Evolutionary conservation across 1,140 invertebrate species (phyloP), one percentile per base, ranked within the genome.

Genomic region (Trichonephila clavata): DNA sequence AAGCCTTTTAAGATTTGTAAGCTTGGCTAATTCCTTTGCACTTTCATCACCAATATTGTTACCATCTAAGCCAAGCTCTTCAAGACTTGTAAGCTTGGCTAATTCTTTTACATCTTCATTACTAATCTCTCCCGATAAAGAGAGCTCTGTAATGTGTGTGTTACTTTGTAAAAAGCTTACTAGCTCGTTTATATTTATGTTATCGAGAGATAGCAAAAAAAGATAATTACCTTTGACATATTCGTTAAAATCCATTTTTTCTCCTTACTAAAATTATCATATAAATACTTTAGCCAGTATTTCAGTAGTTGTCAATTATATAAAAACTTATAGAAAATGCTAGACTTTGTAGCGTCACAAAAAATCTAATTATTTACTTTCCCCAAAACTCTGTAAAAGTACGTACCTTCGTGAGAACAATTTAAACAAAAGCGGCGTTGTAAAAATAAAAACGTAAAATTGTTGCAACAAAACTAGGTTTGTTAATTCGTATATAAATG

Each of bases 341-440:
- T 65, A 65, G n/a, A 24, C 63, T 24, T 4, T 21, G 18, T 84
- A 84, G 81, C 86, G 6, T 18, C 86, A 27, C 24, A 87, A 87
- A 87, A 68, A 59, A 4, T 87, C 16, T 50, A 63, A 7, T 87
- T 63, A 57, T 87, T 87, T 57, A 39, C 86, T 87, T 39, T 39
- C 16, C 32, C n/a, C 5, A 39, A 87, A 7, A 87, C 14, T 5
- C 2, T 5, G 65, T 7, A 87, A 87, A 87, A 87, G 43, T 87
- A 87, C 86, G 43, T 87, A 87, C 65, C 5, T 87, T 87, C 39
- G 50, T 63, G 86, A 87, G 43, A 87, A 39, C n/a, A n/a, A n/a
- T n/a, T n/a, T n/a, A n/a, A n/a, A n/a, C n/a, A n/a, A n/a, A n/a
- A n/a, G n/a, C n/a, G n/a, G n/a, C n/a, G n/a, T n/a, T n/a, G n/a